Conservation (phyloP, 2,888 invertebrate genomes). For the Perizoma affinitatum region DNA sequence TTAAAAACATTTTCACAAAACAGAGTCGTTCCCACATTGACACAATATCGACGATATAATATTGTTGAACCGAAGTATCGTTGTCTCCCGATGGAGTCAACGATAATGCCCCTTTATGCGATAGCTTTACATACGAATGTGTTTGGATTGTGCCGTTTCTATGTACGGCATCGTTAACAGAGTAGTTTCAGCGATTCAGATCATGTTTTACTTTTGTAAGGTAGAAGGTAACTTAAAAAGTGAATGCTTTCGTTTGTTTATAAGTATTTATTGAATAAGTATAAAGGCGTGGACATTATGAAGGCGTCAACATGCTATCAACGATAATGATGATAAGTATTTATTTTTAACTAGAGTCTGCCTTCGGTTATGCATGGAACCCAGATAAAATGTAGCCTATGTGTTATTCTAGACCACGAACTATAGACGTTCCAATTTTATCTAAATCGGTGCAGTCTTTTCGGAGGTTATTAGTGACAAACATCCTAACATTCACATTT, state of each 20-base stretch:
- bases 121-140: slow-evolving; percentile 31
- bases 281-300: no score
- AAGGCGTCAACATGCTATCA: no score
- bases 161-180: slow-evolving; percentile 24
- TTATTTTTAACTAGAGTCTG: no score
- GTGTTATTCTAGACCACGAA: no score
- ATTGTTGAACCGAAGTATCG: slow-evolving; percentile 25
- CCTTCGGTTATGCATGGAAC: no score
- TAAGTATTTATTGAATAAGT: no score
- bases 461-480: no score
- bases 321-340: no score
- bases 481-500: no score
- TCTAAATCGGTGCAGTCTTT: no score
- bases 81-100: slow-evolving; percentile 30
- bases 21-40: slow-evolving; percentile 23
- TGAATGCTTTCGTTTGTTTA: not conserved
- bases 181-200: slow-evolving; percentile 27
- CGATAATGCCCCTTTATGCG: slow-evolving; percentile 31
- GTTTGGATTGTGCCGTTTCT: slow-evolving; percentile 30
- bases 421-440: no score
- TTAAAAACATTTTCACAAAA: slow-evolving; percentile 1
- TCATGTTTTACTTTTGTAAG: slow-evolving; percentile 20
- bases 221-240: slow-evolving; percentile 7
- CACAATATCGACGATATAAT: slow-evolving; percentile 24
- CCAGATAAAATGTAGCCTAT: no score